phyloP scores from a whole-genome alignment of 2,888 invertebrate genomes.

The Griposia aprilina region DNA sequence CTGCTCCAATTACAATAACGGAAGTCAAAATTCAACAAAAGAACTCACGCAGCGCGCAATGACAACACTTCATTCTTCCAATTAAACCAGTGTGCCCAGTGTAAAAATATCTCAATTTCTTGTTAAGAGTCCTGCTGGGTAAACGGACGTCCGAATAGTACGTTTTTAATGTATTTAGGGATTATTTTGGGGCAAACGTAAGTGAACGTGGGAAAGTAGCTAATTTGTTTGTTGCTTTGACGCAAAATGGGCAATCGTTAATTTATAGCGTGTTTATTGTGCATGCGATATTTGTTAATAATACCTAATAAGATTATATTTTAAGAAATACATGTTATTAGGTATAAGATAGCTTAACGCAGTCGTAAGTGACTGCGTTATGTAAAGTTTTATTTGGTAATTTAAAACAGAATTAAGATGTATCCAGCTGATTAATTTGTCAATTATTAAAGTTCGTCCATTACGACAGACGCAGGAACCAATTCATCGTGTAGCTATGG shows the following conservation, averaged over 20 bases:
- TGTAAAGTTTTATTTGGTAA: neutral
- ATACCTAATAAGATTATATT: neutral
- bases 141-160: constrained; percentile 78
- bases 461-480: neutral
- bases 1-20: constrained; percentile 54
- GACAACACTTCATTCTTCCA: constrained; percentile 77
- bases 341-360: too few species aligned
- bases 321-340: too few species aligned
- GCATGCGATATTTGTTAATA: neutral
- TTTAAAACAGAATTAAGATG: neutral
- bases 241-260: constrained; percentile 33
- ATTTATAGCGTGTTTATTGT: constrained; percentile 54
- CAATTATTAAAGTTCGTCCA: neutral
- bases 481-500: neutral
- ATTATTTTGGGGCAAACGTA: constrained; percentile 70
- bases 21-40: constrained; percentile 63
- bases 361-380: too few species aligned
- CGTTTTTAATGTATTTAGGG: constrained; percentile 68
- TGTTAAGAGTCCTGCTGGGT: constrained; percentile 67
- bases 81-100: constrained; percentile 67
- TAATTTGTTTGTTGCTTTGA: constrained; percentile 71
- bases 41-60: constrained; percentile 73
- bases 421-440: neutral
- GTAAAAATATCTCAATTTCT: constrained; percentile 65
- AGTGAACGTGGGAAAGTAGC: constrained; percentile 79